phyloP scores from a whole-genome alignment of 2,797 vertebrate species.

The Phoebastria nigripes region DNA sequence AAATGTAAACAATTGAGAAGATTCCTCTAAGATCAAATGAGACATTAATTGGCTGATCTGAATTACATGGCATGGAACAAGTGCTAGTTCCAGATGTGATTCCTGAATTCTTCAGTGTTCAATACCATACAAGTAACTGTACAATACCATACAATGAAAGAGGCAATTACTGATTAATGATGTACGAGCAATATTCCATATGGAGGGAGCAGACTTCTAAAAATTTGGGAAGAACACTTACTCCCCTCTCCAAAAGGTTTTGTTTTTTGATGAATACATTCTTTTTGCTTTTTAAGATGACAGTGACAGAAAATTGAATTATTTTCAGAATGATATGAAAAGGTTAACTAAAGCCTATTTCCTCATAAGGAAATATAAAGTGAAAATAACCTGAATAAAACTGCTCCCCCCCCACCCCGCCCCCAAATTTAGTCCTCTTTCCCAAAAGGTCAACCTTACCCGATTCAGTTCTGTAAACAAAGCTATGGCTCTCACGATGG shows the following conservation, averaged over 20 bases:
- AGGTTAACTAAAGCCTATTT: constrained; percentile 2
- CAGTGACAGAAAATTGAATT: neutral
- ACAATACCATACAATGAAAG: neutral
- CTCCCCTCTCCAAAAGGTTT: neutral
- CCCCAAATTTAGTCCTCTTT: neutral
- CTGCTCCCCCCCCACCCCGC: neutral
- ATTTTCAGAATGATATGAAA: constrained; percentile 21
- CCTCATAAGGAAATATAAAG: neutral
- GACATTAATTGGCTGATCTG: neutral
- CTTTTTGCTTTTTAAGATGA: constrained; percentile 31
- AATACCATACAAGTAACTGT: neutral
- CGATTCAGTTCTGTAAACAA: constrained; percentile 63
- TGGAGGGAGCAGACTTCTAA: neutral
- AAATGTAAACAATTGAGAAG: constrained; percentile 54
- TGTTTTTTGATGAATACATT: constrained; percentile 19
- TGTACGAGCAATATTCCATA: neutral
- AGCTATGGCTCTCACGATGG: constrained; percentile 60
- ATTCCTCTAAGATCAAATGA: neutral
- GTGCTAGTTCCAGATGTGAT: neutral
- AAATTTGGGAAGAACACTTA: neutral
- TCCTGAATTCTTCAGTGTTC: neutral
- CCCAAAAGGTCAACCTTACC: constrained; percentile 22
- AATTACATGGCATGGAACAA: neutral
- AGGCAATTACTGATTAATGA: neutral
- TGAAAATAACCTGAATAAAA: constrained; percentile 64